These are phyloP conservation scores for Catocala nupta DNA, from an alignment of 2,888 invertebrate genomes.

Conservation along the genomic window DNA sequence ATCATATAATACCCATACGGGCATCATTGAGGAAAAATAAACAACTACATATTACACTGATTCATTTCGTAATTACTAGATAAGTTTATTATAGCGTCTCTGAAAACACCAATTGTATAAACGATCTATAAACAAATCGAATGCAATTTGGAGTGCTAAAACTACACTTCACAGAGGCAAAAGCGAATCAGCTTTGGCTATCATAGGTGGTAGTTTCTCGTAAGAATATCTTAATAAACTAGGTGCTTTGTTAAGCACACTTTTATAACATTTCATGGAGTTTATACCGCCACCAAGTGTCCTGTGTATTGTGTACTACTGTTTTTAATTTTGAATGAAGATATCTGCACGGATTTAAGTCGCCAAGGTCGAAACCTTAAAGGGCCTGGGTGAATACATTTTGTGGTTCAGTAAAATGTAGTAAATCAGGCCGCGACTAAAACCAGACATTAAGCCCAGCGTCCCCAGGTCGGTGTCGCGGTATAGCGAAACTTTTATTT, in stretches of 20 bases:
- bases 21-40: too few species aligned
- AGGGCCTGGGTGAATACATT: conserved; percentile 8
- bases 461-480: conserved; percentile 74
- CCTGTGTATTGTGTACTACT: not conserved
- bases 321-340: too few species aligned
- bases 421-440: conserved; percentile 58
- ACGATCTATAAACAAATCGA: too few species aligned
- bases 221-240: conserved; percentile 7
- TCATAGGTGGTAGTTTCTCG: not conserved
- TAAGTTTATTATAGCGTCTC: too few species aligned
- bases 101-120: too few species aligned
- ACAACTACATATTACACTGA: too few species aligned
- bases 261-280: conserved; percentile 11
- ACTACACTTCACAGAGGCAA: not conserved
- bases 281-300: not conserved
- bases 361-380: conserved; percentile 6
- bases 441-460: conserved; percentile 71
- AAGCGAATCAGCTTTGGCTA: not conserved
- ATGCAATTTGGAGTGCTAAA: not conserved
- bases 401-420: conserved; percentile 43
- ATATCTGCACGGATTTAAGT: conserved; percentile 1
- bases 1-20: too few species aligned
- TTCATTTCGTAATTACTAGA: too few species aligned
- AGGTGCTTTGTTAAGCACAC: conserved; percentile 7
- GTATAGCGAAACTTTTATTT: conserved; percentile 75